These are phyloP conservation scores for Melipona quadrifasciata DNA, from an alignment of 1,140 invertebrate genomes.

Conservation along the genomic window DNA sequence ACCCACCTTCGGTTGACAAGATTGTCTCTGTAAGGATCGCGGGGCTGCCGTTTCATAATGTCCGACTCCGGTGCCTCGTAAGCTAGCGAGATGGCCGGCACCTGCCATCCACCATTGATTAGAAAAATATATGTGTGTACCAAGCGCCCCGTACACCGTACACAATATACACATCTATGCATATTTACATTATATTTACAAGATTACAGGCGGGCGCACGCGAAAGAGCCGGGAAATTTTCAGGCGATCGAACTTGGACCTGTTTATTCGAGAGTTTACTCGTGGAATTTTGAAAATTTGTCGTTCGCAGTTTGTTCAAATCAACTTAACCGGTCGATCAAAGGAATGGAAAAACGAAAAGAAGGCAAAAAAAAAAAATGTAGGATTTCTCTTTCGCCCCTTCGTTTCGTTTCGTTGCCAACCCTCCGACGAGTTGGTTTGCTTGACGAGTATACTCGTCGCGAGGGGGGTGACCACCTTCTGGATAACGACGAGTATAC, in stretches of 20 bases:
- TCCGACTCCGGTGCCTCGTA: conserved; percentile 98
- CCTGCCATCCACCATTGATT: conserved; percentile 85
- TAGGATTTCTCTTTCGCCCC: no score
- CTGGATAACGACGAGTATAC: no score
- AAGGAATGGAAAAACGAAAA: no score
- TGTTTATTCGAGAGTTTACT: no score
- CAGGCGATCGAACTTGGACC: background rate
- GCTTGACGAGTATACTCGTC: no score
- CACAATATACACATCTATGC: conserved; percentile 34
- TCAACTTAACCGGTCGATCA: no score
- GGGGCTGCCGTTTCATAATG: conserved; percentile 98
- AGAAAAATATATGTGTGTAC: conserved; percentile 69
- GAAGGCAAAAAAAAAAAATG: no score
- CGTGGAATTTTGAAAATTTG: no score
- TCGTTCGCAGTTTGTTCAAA: no score
- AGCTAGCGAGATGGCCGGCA: conserved; percentile 97
- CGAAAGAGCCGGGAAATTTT: conserved; percentile 62
- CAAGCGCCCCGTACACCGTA: conserved; percentile 60
- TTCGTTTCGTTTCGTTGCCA: no score
- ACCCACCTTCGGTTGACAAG: conserved; percentile 95
- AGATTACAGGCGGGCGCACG: conserved; percentile 49
- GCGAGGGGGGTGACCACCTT: no score
- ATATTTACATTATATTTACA: conserved; percentile 50
- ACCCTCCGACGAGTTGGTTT: no score
- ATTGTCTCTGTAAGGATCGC: conserved; percentile 96